A percentile compares a stretch with the other conserved stretches of the same genome.
Evolutionary conservation across 2,797 vertebrate genomes (phyloP).

Genomic region (Paratrypauchen microcephalus): DNA sequence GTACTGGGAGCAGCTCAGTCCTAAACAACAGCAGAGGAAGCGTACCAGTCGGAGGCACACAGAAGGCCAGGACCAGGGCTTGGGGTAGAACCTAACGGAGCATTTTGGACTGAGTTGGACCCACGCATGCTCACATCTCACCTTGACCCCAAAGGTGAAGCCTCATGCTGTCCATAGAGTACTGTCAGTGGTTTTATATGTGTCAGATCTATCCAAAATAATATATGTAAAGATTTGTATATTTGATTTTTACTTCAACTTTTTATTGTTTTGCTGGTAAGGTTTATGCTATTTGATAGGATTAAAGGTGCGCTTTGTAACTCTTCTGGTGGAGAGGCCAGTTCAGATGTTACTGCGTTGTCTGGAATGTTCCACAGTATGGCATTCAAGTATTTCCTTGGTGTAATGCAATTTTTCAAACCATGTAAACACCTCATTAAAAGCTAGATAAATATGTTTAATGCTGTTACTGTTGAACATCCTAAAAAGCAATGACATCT

Average conservation of each 20-base stretch:
- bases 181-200: conserved; percentile 49
- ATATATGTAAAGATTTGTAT: conserved; percentile 23
- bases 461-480: too few species aligned
- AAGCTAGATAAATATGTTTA: too few species aligned
- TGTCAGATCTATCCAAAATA: conserved; percentile 22
- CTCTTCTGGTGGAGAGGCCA: too few species aligned
- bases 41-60: conserved; percentile 75
- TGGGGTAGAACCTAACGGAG: conserved; percentile 58
- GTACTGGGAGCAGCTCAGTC: conserved; percentile 78
- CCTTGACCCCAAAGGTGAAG: conserved; percentile 41
- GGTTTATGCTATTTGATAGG: conserved; percentile 3
- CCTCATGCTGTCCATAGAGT: conserved; percentile 43
- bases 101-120: conserved; percentile 61
- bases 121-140: conserved; percentile 39
- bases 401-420: too few species aligned
- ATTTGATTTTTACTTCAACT: conserved; percentile 36
- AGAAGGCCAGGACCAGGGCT: conserved; percentile 71
- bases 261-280: conserved; percentile 13
- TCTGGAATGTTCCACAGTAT: too few species aligned
- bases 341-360: too few species aligned
- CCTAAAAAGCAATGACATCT: too few species aligned
- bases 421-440: too few species aligned
- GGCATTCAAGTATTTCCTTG: too few species aligned
- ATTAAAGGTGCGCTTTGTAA: background rate
- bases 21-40: conserved; percentile 70